Evolutionary conservation across 2,797 vertebrate genomes (phyloP).

Genomic region (Rhynchonycteris naso): DNA sequence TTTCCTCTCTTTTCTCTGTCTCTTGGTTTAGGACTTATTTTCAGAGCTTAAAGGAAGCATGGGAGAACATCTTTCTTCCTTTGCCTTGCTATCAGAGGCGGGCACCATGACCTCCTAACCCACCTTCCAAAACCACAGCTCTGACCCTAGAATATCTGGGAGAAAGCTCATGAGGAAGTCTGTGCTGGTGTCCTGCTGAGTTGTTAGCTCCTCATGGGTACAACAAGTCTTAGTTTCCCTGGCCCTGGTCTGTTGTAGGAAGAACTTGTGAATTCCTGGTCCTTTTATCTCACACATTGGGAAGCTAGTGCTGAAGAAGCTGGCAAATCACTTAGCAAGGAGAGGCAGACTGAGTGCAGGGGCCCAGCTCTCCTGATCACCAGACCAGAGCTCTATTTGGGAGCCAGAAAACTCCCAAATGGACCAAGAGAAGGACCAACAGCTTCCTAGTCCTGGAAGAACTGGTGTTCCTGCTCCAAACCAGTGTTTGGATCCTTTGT

Average conservation of each 20-base stretch:
- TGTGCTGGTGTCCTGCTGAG: neutral
- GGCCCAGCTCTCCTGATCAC: too few species aligned
- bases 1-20: neutral
- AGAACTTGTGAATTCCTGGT: neutral
- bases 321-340: neutral
- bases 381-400: neutral
- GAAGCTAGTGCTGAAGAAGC: neutral
- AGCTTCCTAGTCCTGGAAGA: neutral
- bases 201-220: neutral
- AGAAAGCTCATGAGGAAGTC: neutral
- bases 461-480: neutral
- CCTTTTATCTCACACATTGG: neutral
- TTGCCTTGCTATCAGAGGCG: neutral
- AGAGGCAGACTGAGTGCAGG: neutral
- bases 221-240: neutral
- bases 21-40: slow-evolving; percentile 15
- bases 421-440: neutral
- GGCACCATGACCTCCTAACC: neutral
- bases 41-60: neutral
- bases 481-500: neutral
- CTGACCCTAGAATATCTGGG: neutral
- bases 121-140: neutral
- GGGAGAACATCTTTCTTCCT: neutral
- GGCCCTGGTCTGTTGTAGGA: neutral
- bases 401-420: neutral